A percentile compares a stretch with the other conserved stretches of the same genome.
These are phyloP conservation scores for Acomys russatus DNA, from an alignment of 2,797 vertebrate species.

Conservation along the genomic window DNA sequence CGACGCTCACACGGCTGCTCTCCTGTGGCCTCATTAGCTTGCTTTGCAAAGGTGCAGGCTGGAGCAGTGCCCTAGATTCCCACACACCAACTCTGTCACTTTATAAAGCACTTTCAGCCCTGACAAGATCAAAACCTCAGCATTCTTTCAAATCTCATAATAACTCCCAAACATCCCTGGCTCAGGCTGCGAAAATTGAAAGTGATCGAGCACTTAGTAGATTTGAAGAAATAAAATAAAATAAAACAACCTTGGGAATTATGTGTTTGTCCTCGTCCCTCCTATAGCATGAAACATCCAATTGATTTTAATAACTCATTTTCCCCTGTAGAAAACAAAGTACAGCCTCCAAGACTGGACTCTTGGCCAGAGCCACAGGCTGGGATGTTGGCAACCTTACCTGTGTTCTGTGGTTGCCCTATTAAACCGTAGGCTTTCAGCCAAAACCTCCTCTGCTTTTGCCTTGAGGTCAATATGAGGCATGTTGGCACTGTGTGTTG, in stretches of 20 bases:
- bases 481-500: conserved; percentile 42
- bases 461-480: conserved; percentile 29
- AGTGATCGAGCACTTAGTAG: conserved; percentile 83
- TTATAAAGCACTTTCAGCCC: conserved; percentile 84
- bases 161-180: conserved; percentile 82
- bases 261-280: conserved; percentile 57
- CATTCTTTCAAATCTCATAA: conserved; percentile 88
- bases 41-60: conserved; percentile 64
- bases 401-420: background rate
- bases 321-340: conserved; percentile 74
- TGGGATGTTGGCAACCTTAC: conserved; percentile 57
- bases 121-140: conserved; percentile 89
- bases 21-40: conserved; percentile 90
- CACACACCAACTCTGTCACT: conserved; percentile 85
- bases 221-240: conserved; percentile 43
- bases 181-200: conserved; percentile 70
- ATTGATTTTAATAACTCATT: conserved; percentile 76
- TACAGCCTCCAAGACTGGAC: conserved; percentile 69
- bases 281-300: conserved; percentile 60
- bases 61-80: conserved; percentile 85
- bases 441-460: conserved; percentile 57
- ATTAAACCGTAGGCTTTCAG: conserved; percentile 69
- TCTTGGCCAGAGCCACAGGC: conserved; percentile 78
- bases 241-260: conserved; percentile 66
- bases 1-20: conserved; percentile 71